Evolutionary conservation across 2,888 invertebrate species (phyloP), one percentile per base, ranked within the genome.

Genomic region (Andrena camellia): DNA sequence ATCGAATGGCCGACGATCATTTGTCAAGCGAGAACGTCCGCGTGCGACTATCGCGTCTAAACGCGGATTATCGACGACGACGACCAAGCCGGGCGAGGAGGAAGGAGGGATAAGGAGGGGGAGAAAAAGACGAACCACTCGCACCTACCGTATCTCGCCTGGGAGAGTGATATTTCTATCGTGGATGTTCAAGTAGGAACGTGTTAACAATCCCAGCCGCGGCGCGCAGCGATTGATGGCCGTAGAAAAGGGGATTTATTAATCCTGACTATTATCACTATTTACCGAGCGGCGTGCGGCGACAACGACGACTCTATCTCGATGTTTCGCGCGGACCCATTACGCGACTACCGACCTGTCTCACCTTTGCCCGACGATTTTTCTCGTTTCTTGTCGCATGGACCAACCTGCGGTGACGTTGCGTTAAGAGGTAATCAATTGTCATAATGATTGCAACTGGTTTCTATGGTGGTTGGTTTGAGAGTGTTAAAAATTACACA

Each of bases 91-190:
- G 26, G 33, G 4, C 17, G 59, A 31, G 5, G 31, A 42, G 10
- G 35, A 7, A 23, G 29, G n/a, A 31, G 52, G 63, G 64, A 63
- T 4, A 31, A 20, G 17, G 71, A 35, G 79, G 35, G 50, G 35
- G 50, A 64, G 52, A 73, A 67, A 70, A 75, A 76, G 63, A 60
- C 72, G 59, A 69, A 73, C 68, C 64, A 74, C 73, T 68, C 74
- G 86, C 87, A 78, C 78, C 87, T 87, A 87, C 83, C 74, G 87
- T 87, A 87, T 87, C 88, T 85, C 85, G 75, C 72, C 79, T 81
- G 86, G 76, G 87, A 91, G 90, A 90, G 89, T 91, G 91, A 91
- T 91, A 91, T 91, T 91, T 91, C 91, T 91, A 91, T 91, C 88
- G 81, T 78, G 80, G 80, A 84, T 86, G 82, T 72, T 79, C 82